These are phyloP conservation scores for Ciona savignyi DNA, from an alignment of 23 tunicate genomes.

Conservation along the genomic window DNA sequence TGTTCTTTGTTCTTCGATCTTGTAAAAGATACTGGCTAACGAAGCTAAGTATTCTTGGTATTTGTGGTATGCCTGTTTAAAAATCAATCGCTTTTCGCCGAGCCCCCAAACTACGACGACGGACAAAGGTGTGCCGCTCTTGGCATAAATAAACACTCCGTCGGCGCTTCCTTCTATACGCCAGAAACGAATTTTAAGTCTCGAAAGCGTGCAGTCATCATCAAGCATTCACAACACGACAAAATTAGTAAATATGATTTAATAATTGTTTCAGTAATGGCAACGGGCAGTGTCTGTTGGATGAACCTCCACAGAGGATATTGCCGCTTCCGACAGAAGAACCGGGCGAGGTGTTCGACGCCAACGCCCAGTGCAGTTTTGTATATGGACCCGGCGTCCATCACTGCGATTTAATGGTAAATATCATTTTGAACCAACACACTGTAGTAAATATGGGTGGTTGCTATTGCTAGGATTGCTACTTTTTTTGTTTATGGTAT, in stretches of 20 bases:
- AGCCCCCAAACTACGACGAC: neutral
- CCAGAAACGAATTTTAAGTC: no score
- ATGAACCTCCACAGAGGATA: slow-evolving; percentile 68
- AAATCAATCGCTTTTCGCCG: neutral
- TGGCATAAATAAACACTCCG: neutral
- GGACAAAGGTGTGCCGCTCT: slow-evolving; percentile 2
- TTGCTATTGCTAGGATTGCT: no score
- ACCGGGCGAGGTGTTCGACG: slow-evolving; percentile 78
- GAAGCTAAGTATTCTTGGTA: neutral
- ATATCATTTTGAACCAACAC: no score
- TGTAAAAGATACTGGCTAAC: neutral
- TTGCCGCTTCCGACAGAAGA: slow-evolving; percentile 60
- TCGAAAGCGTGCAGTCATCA: no score
- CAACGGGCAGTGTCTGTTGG: slow-evolving; percentile 70
- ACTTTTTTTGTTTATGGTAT: no score
- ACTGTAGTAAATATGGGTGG: no score
- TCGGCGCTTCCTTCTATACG: no score
- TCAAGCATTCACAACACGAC: no score
- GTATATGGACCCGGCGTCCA: slow-evolving; percentile 77
- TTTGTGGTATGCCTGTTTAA: neutral
- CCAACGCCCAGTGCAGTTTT: slow-evolving; percentile 76
- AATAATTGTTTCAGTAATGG: slow-evolving; percentile 58
- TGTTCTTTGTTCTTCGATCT: neutral
- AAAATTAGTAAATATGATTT: no score
- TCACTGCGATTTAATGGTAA: slow-evolving; percentile 71